Percentiles rank a stretch among this genome's conserved stretches.
Evolutionary conservation across 2,888 invertebrate genomes (phyloP).

Genomic region (Catocala nupta): DNA sequence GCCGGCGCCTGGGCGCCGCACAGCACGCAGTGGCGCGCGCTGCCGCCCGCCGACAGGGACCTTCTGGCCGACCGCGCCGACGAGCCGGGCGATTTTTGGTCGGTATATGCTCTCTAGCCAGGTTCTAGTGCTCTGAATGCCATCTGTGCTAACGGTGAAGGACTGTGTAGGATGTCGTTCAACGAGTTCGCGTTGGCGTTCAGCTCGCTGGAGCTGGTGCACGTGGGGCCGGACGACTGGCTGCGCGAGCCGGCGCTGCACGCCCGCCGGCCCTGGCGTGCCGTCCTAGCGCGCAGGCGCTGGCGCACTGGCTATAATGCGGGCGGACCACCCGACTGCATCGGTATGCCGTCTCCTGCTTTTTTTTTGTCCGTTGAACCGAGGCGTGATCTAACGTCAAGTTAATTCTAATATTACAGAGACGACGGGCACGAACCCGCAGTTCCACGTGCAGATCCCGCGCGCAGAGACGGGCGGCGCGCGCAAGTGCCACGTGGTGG

Average conservation of each 20-base stretch:
- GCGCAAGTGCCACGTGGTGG: conserved; percentile 91
- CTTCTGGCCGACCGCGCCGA: conserved; percentile 87
- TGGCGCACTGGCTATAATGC: conserved; percentile 91
- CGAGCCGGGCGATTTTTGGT: conserved; percentile 62
- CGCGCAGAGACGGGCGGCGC: conserved; percentile 75
- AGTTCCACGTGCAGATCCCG: conserved; percentile 91
- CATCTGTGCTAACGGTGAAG: conserved; percentile 58
- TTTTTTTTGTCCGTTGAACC: not conserved
- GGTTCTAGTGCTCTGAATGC: conserved; percentile 86
- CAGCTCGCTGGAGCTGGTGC: conserved; percentile 90
- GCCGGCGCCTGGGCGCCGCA: conserved; percentile 91
- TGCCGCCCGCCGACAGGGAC: conserved; percentile 88
- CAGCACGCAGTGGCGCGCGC: conserved; percentile 90
- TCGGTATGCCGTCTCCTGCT: conserved; percentile 76
- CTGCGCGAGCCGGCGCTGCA: conserved; percentile 90
- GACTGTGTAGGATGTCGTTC: conserved; percentile 89
- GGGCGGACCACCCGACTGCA: conserved; percentile 89
- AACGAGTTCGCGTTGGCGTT: conserved; percentile 90
- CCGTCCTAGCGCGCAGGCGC: conserved; percentile 90
- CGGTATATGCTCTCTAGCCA: conserved; percentile 7
- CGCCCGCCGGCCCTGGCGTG: conserved; percentile 90
- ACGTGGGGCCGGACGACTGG: conserved; percentile 93
- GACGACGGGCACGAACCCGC: conserved; percentile 90
- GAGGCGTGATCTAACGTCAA: not conserved
- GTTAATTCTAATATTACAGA: conserved; percentile 77